Conservation (phyloP, 2,113 vertebrate genomes). For the Microcebus griseorufus region DNA sequence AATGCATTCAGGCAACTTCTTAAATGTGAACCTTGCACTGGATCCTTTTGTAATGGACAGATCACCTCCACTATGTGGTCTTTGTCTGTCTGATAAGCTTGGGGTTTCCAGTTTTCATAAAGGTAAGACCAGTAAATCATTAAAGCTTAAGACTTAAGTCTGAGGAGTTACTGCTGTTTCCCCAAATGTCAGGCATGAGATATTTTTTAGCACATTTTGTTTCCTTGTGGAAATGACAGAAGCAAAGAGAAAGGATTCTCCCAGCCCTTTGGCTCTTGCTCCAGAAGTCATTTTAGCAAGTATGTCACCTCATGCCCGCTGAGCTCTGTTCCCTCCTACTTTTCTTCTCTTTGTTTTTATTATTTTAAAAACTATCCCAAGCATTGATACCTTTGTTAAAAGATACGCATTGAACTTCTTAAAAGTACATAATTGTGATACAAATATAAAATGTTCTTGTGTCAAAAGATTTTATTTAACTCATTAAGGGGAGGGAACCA, state of each 20-base stretch:
- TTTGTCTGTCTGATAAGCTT: neutral
- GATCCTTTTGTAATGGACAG: neutral
- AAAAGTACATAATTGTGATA: neutral
- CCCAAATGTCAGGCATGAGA: neutral
- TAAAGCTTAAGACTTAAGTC: neutral
- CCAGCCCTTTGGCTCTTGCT: neutral
- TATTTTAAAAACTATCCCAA: neutral
- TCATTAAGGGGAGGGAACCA: neutral
- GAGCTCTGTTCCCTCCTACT: neutral
- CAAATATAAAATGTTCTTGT: neutral
- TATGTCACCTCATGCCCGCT: neutral
- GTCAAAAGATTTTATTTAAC: neutral
- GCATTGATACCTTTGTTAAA: neutral
- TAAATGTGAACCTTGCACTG: neutral
- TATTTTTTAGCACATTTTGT: neutral
- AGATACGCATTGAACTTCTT: neutral
- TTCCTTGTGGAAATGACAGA: neutral
- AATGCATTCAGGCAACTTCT: neutral
- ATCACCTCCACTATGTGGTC: neutral
- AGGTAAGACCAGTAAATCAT: neutral
- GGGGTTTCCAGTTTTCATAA: neutral
- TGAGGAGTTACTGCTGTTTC: neutral
- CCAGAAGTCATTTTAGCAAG: neutral
- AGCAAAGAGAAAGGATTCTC: neutral
- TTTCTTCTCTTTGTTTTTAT: neutral